A percentile compares a stretch with the other conserved stretches of the same genome.
These are phyloP conservation scores for Takifugu bimaculatus DNA, from an alignment of 2,113 vertebrate species.

Conservation along the genomic window DNA sequence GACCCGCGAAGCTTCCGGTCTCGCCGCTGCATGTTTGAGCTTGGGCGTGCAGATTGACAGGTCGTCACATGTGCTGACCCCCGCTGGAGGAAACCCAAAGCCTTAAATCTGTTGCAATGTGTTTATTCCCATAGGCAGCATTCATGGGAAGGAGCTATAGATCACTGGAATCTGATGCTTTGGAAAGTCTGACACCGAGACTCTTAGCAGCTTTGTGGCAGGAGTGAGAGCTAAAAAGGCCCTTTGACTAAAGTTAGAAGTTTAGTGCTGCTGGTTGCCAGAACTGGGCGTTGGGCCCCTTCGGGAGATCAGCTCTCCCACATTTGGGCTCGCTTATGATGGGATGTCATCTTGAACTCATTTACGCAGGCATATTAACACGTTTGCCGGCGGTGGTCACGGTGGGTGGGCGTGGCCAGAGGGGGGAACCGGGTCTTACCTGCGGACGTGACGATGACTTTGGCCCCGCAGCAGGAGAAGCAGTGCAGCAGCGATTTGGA, in stretches of 20 bases:
- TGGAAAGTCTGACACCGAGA: no score
- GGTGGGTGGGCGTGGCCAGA: background rate
- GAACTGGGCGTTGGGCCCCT: background rate
- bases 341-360: background rate
- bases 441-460: conserved; percentile 69
- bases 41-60: background rate
- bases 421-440: conserved; percentile 48
- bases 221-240: no score
- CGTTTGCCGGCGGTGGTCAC: background rate
- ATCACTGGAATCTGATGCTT: no score
- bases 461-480: conserved; percentile 76
- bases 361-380: background rate
- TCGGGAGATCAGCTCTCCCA: background rate
- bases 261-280: background rate
- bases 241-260: no score
- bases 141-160: no score
- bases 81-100: no score
- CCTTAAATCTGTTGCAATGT: no score
- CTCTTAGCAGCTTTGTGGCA: no score
- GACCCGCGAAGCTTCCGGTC: background rate
- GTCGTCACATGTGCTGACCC: background rate
- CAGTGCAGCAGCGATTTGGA: conserved; percentile 78
- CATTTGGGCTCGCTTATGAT: background rate
- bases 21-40: background rate
- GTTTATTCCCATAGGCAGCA: no score